Base-by-base conservation (phyloP, 1,140 invertebrate genomes). In the Temnothorax nylanderi region DNA sequence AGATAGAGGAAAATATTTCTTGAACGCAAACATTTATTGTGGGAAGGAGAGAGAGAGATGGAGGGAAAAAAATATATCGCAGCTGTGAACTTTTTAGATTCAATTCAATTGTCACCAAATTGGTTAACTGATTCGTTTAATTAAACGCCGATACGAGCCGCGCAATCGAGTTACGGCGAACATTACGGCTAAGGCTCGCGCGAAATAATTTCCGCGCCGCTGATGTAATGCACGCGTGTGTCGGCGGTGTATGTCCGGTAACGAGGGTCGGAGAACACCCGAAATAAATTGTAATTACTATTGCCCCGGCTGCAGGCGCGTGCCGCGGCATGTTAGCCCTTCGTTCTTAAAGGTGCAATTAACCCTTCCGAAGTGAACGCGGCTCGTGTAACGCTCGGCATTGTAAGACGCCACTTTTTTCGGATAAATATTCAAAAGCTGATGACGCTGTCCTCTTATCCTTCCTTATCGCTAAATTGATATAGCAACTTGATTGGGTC, bases 211-310 rank as follows among this genome's bases (percentile, higher is more conserved):
- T 80, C 2, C 44, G 47, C 26, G 18, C 32, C 44, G 44, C n/a
- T 18, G 62, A 80, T 80, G 64, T 44, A 54, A 6, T 47, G 47
- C 47, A 32, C 7, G 41, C 16, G 37, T 77, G 44, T 78, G 58
- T 67, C 44, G 78, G 51, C 21, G 69, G 69, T 41, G 71, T 74
- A 21, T 54, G 71, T 60, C 5, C 69, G 13, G 80, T 82, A 82
- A 82, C 51, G 80, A 82, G 67, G 67, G 37, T 82, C 69, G 67
- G 51, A 32, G 64, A 82, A 82, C 26, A 74, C 21, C 49, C 67
- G 67, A 82, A 82, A 82, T 82, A 82, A 82, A 82, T 74, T 60
- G 80, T 82, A 82, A 82, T 82, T 82, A 82, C 67, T 82, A 74
- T 82, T 82, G 65, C 80, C 10, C 41, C 18, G 67, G 47, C 67